Conservation (phyloP, 2,797 vertebrate species). For the Chloroceryle amazona region DNA sequence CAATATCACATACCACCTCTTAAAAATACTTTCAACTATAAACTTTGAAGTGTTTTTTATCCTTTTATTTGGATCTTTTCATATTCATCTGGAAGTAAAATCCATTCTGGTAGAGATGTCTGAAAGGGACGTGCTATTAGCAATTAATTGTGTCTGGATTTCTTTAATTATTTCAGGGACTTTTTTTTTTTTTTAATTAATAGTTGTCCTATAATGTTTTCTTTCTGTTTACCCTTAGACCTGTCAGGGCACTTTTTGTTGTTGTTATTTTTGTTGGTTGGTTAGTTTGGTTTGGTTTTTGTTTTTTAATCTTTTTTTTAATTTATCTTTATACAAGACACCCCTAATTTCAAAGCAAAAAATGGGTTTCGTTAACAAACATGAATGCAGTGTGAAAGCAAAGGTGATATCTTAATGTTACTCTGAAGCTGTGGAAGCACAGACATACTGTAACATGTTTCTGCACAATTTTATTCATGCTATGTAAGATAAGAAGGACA, state of each 20-base stretch:
- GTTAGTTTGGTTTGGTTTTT: background rate
- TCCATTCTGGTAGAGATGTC: background rate
- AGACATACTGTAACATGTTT: background rate
- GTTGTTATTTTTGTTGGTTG: too few species aligned
- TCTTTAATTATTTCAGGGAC: background rate
- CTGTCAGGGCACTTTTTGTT: background rate
- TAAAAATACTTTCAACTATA: background rate
- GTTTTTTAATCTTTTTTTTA: background rate
- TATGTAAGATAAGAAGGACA: constrained; percentile 15
- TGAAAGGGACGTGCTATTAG: background rate
- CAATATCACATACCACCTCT: background rate
- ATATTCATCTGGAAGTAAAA: background rate
- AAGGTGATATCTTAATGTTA: constrained; percentile 7
- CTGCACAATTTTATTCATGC: background rate
- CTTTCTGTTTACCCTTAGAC: background rate
- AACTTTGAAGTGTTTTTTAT: background rate
- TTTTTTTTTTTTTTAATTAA: too few species aligned
- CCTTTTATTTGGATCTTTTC: background rate
- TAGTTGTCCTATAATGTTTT: background rate
- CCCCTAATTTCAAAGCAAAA: background rate
- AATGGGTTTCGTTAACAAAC: background rate
- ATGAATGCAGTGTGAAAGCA: background rate
- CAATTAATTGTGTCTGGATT: background rate
- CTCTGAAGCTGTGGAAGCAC: background rate
- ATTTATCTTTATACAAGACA: background rate